Percentiles rank a stretch among this genome's conserved stretches.
Conservation (phyloP, 2,888 invertebrate species). For the Xestia c-nigrum region DNA sequence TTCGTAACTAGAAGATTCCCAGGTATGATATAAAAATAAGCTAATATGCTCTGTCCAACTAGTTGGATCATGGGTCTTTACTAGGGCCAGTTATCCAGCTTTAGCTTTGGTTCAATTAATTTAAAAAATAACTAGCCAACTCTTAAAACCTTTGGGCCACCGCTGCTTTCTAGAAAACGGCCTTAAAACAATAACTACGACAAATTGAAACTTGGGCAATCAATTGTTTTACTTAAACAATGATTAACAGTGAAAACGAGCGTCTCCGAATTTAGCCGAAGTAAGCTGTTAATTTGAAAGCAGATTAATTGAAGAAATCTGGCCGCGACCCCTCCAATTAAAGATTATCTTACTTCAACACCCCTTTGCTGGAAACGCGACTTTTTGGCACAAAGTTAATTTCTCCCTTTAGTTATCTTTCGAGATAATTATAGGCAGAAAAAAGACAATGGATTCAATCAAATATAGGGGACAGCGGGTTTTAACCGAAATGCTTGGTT, state of each 20-base stretch:
- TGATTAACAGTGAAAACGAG: constrained; percentile 27
- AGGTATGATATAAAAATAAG: no score
- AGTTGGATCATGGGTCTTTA: no score
- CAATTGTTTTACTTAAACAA: constrained; percentile 34
- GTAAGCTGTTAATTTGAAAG: constrained; percentile 53
- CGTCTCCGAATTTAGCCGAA: constrained; percentile 37
- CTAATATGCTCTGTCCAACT: no score
- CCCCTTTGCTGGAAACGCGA: constrained; percentile 31
- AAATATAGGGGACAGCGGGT: neutral
- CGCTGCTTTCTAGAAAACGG: no score
- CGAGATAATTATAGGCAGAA: constrained; percentile 42
- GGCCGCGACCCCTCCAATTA: constrained; percentile 53
- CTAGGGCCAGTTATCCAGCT: no score
- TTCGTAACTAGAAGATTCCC: no score
- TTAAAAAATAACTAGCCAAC: no score
- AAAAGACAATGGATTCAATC: constrained; percentile 31
- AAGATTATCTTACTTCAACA: constrained; percentile 60
- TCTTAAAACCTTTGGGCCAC: no score
- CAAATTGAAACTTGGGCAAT: constrained; percentile 15
- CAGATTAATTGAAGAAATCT: constrained; percentile 64
- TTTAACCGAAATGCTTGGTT: constrained; percentile 14
- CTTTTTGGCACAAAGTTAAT: constrained; percentile 47
- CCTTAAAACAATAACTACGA: neutral
- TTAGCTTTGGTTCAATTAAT: no score
- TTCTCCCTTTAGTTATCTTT: constrained; percentile 53